A percentile compares a stretch with the other conserved stretches of the same genome.
Evolutionary conservation across 1,140 invertebrate genomes (phyloP).

Genomic region (Helicoverpa armigera): DNA sequence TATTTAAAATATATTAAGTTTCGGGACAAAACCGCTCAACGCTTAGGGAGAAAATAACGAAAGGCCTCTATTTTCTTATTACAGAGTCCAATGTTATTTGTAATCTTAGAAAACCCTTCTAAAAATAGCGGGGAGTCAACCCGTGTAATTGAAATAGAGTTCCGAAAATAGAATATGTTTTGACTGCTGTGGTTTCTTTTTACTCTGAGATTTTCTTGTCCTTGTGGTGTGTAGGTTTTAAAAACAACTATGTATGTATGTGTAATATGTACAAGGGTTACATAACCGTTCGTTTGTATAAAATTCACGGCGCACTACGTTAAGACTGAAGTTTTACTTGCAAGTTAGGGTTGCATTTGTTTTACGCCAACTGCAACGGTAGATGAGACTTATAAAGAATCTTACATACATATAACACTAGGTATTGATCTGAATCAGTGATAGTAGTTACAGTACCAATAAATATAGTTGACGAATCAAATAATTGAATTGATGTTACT

Average conservation of each 20-base stretch:
- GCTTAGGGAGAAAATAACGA: background rate
- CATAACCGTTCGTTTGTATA: conserved; percentile 35
- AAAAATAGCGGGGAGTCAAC: background rate
- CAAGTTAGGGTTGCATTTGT: background rate
- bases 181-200: background rate
- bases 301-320: conserved; percentile 18
- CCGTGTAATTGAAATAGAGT: background rate
- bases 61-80: too few relatives aligned
- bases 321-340: conserved; percentile 41
- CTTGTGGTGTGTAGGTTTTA: background rate
- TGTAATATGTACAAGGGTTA: background rate
- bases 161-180: background rate
- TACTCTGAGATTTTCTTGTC: conserved; percentile 1
- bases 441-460: too few relatives aligned
- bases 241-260: background rate
- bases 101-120: background rate
- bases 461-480: too few relatives aligned
- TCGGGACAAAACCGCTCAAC: background rate
- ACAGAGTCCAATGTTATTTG: background rate
- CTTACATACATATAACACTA: background rate
- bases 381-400: background rate
- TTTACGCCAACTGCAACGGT: conserved; percentile 4
- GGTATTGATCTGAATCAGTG: too few relatives aligned
- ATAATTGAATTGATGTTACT: too few relatives aligned
- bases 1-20: background rate